These are phyloP conservation scores for Scaptomyza hsui DNA, from an alignment of 1,140 invertebrate species.

Conservation along the genomic window DNA sequence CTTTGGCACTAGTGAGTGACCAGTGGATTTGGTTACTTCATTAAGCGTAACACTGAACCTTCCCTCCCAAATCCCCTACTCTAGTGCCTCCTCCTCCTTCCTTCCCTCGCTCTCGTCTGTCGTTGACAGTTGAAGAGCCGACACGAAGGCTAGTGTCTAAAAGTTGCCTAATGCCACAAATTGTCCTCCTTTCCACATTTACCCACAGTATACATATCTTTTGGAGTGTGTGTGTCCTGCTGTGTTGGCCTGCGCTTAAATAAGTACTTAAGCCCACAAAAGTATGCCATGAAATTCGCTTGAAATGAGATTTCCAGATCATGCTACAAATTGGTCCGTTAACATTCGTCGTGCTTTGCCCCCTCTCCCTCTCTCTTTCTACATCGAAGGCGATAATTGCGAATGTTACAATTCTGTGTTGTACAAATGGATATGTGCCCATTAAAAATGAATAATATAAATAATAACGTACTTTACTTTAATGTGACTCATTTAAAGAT, in stretches of 20 bases:
- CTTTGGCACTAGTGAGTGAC: conserved; percentile 34
- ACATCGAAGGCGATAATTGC: conserved; percentile 29
- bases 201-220: not conserved
- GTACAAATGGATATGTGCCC: too few species aligned
- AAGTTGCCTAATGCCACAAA: conserved; percentile 47
- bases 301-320: conserved; percentile 66
- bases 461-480: too few species aligned
- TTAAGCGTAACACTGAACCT: conserved; percentile 41
- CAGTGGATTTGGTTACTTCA: conserved; percentile 76
- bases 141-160: conserved; percentile 14
- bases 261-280: conserved; percentile 78
- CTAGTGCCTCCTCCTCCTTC: conserved; percentile 1
- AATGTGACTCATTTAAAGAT: too few species aligned
- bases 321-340: conserved; percentile 52
- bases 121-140: conserved; percentile 37
- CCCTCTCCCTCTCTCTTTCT: not conserved
- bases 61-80: not conserved
- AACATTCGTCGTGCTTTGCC: conserved; percentile 25
- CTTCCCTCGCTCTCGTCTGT: conserved; percentile 29
- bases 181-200: conserved; percentile 27
- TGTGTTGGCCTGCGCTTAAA: conserved; percentile 52
- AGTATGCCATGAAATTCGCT: conserved; percentile 76
- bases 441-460: too few species aligned
- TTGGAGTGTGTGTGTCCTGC: not conserved
- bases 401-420: conserved; percentile 55